phyloP scores from a whole-genome alignment of 2,113 vertebrate species.

The Lagopus leucura region DNA sequence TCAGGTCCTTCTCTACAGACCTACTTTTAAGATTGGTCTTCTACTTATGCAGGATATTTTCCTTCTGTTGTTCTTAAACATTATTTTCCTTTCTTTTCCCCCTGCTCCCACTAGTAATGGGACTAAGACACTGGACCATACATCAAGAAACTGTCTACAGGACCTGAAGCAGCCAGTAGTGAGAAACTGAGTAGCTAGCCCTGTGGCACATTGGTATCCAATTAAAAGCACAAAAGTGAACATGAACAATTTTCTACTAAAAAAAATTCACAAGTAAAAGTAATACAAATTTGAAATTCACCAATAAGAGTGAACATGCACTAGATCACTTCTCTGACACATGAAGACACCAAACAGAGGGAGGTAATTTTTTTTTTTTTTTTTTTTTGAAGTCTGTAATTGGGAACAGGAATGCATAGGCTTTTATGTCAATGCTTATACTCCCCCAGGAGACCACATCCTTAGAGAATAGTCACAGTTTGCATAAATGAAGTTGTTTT shows the following conservation, averaged over 20 bases:
- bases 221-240: background rate
- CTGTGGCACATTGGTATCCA: background rate
- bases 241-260: accelerated
- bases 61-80: background rate
- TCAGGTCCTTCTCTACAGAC: background rate
- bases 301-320: background rate
- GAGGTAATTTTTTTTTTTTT: accelerated
- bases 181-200: background rate
- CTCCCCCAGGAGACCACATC: background rate
- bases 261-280: background rate
- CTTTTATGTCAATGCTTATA: background rate
- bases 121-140: too few relatives aligned
- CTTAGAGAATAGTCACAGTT: background rate
- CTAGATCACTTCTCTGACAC: background rate
- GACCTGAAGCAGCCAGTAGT: background rate
- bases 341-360: background rate
- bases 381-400: too few relatives aligned
- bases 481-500: background rate
- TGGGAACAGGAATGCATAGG: background rate
- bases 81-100: background rate
- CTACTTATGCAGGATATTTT: background rate
- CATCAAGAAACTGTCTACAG: background rate
- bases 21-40: background rate
- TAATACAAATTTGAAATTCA: background rate
- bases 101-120: background rate